Percentiles rank a stretch among this genome's conserved stretches.
Conservation (phyloP, 2,888 invertebrate genomes). For the Gastrophysa polygoni region DNA sequence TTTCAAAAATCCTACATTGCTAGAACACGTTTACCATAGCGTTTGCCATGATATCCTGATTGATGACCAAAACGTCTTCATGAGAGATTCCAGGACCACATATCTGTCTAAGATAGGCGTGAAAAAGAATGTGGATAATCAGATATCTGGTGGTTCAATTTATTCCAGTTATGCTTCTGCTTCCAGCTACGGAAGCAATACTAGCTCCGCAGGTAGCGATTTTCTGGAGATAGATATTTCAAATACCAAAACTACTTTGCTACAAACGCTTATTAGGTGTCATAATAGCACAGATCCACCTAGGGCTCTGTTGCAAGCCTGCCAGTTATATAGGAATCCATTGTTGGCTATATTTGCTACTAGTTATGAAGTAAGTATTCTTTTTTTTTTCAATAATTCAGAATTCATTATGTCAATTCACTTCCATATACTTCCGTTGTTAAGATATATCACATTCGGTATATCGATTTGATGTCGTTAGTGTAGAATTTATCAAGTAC, state of each 20-base stretch:
- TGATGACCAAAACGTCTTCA: conserved; percentile 46
- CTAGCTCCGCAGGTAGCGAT: conserved; percentile 58
- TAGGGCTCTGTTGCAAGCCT: conserved; percentile 66
- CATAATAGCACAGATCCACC: conserved; percentile 75
- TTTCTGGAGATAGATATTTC: conserved; percentile 58
- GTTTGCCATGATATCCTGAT: conserved; percentile 49
- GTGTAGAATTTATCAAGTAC: too few relatives aligned
- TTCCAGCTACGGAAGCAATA: conserved; percentile 49
- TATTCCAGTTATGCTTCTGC: conserved; percentile 37
- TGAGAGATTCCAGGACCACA: conserved; percentile 55
- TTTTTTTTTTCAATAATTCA: too few relatives aligned
- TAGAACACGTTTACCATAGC: conserved; percentile 67
- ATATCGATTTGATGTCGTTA: too few relatives aligned
- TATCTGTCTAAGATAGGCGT: conserved; percentile 54
- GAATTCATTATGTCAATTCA: too few relatives aligned
- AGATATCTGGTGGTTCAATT: conserved; percentile 31
- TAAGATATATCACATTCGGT: too few relatives aligned
- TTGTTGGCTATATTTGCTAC: conserved; percentile 70
- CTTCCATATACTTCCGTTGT: too few relatives aligned
- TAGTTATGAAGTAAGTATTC: conserved; percentile 68
- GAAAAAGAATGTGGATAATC: conserved; percentile 40
- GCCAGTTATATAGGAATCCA: conserved; percentile 65
- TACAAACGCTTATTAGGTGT: conserved; percentile 69
- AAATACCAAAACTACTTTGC: conserved; percentile 55
- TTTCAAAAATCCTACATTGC: conserved; percentile 64